These are phyloP conservation scores for Diabrotica balteata DNA, from an alignment of 2,888 invertebrate species.

Conservation along the genomic window DNA sequence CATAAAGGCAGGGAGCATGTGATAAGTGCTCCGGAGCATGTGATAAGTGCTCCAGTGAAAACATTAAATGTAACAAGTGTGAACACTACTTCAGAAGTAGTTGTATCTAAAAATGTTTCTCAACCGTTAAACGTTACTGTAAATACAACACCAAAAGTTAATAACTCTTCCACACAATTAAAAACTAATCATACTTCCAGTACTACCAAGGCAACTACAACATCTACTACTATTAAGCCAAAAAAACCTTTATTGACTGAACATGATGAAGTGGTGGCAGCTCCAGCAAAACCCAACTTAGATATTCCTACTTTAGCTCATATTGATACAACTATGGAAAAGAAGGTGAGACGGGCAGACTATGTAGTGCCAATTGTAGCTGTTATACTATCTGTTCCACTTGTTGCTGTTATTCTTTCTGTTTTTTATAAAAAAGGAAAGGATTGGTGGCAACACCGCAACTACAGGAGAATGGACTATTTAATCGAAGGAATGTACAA, in stretches of 20 bases:
- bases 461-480: conserved; percentile 88
- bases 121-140: background rate
- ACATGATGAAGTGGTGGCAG: conserved; percentile 18
- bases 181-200: background rate
- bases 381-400: conserved; percentile 76
- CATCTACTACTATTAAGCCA: conserved; percentile 12
- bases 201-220: background rate
- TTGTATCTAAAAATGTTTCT: background rate
- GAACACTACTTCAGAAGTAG: background rate
- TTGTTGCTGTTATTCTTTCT: conserved; percentile 73
- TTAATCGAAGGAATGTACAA: conserved; percentile 90
- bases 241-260: conserved; percentile 18
- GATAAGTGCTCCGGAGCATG: conserved; percentile 1
- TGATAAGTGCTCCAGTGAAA: background rate
- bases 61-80: background rate
- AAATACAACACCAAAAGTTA: too few species aligned
- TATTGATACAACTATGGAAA: conserved; percentile 32
- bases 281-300: conserved; percentile 4
- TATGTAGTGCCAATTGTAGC: conserved; percentile 79
- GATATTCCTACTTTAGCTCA: conserved; percentile 6
- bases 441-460: conserved; percentile 85
- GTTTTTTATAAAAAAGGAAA: conserved; percentile 74
- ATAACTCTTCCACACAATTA: too few species aligned
- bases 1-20: conserved; percentile 12
- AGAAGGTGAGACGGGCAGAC: conserved; percentile 60